Conservation (phyloP, 2,797 vertebrate species). For the Gorsachius magnificus region DNA sequence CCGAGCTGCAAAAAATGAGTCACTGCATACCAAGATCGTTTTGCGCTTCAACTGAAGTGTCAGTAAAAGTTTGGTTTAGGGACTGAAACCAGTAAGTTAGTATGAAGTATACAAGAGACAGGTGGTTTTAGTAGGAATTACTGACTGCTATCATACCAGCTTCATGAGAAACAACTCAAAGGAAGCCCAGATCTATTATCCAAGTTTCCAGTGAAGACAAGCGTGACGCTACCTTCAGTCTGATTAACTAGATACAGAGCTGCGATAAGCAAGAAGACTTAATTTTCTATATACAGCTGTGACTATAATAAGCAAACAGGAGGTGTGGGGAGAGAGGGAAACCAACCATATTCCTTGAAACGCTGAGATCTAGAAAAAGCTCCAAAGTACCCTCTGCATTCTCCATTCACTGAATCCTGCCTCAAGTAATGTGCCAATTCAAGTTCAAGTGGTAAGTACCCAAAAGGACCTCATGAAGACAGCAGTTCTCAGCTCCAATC, state of each 20-base stretch:
- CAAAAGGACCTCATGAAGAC: not conserved
- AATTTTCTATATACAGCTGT: not conserved
- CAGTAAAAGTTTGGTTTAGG: not conserved
- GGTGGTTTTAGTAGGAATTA: not conserved
- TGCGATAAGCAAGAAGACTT: not conserved
- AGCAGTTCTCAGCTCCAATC: not conserved
- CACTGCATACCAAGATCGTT: not conserved
- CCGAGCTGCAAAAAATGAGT: conserved; percentile 9
- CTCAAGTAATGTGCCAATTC: not conserved
- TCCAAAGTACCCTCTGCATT: not conserved
- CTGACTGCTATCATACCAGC: not conserved
- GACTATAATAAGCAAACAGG: not conserved
- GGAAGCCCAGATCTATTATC: not conserved
- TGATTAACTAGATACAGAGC: not conserved
- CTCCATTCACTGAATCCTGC: not conserved
- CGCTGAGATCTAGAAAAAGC: not conserved
- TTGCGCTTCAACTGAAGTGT: not conserved
- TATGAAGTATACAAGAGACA: not conserved
- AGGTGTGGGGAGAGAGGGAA: not conserved
- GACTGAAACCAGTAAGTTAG: not conserved
- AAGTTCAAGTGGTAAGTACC: not conserved
- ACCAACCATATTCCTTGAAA: not conserved
- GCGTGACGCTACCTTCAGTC: accelerated
- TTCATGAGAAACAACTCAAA: not conserved
- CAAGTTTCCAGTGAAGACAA: not conserved